Conservation (phyloP, 1,140 invertebrate genomes). For the Probaryconus sp. region DNA sequence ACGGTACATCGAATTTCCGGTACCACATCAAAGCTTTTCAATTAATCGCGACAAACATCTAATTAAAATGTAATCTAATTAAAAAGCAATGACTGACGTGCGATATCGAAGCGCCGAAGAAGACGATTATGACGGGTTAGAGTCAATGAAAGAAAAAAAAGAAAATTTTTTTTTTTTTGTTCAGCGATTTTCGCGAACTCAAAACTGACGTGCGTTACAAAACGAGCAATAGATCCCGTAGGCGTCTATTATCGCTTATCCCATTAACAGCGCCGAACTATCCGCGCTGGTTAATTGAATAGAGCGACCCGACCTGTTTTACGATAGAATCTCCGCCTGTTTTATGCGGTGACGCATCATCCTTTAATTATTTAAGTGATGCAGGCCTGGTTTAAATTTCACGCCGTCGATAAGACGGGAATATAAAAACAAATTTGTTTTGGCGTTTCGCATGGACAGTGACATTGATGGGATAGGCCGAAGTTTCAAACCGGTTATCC, state of each 20-base stretch:
- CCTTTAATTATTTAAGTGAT: constrained; percentile 60
- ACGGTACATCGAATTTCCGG: too few relatives aligned
- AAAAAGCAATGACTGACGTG: too few relatives aligned
- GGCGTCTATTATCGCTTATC: constrained; percentile 51
- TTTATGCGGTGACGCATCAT: constrained; percentile 47
- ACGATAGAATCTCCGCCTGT: constrained; percentile 53
- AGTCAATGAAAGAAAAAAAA: too few relatives aligned
- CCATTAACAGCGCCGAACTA: constrained; percentile 47
- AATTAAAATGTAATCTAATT: too few relatives aligned
- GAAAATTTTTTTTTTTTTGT: too few relatives aligned
- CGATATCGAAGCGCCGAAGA: too few relatives aligned
- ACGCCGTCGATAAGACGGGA: constrained; percentile 51
- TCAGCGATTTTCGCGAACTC: too few relatives aligned
- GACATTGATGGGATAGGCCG: constrained; percentile 52
- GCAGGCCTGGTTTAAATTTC: constrained; percentile 58
- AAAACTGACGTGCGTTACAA: constrained; percentile 28
- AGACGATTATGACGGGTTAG: too few relatives aligned
- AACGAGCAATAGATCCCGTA: constrained; percentile 47
- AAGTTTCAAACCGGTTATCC: constrained; percentile 44
- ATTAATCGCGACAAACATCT: too few relatives aligned
- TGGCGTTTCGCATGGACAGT: constrained; percentile 42
- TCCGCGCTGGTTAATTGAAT: constrained; percentile 59
- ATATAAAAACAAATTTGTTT: constrained; percentile 58
- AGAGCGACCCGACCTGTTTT: constrained; percentile 53
- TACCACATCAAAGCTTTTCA: too few relatives aligned